Evolutionary conservation across 1,140 invertebrate species (phyloP).

Genomic region (Drosophila saltans): DNA sequence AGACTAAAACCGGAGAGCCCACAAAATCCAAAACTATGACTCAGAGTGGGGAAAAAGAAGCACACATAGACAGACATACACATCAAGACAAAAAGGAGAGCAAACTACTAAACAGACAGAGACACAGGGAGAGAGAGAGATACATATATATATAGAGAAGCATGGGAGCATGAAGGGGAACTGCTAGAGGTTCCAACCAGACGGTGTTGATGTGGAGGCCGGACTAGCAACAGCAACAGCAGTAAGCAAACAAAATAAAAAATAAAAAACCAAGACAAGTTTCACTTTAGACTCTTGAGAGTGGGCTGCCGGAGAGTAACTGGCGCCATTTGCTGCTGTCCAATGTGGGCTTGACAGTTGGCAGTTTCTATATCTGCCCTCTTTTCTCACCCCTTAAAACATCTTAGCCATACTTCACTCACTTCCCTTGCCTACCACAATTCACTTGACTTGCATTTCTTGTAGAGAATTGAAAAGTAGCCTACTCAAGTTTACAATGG

Average conservation of each 20-base stretch:
- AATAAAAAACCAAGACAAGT: constrained; percentile 10
- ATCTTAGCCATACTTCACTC: background rate
- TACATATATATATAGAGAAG: background rate
- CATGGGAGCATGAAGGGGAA: too few species aligned
- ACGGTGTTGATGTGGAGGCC: constrained; percentile 16
- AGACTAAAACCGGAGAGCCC: constrained; percentile 43
- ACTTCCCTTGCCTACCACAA: background rate
- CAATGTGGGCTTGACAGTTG: constrained; percentile 23
- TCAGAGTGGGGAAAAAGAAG: constrained; percentile 29
- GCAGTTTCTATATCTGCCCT: background rate
- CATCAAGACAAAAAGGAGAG: constrained; percentile 1
- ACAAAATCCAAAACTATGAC: constrained; percentile 41
- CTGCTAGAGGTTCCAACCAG: constrained; percentile 5
- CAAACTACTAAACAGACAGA: background rate
- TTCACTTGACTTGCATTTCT: constrained; percentile 17
- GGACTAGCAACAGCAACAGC: background rate
- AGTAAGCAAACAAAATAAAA: too few species aligned
- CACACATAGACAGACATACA: constrained; percentile 20
- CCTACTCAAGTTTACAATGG: constrained; percentile 6
- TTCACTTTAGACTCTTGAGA: constrained; percentile 23
- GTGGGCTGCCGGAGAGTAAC: constrained; percentile 18
- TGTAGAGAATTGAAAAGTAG: constrained; percentile 24
- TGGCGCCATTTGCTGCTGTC: constrained; percentile 15
- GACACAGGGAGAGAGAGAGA: background rate
- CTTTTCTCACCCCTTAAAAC: background rate